These are phyloP conservation scores for Dicrurus megarhynchus DNA, from an alignment of 2,113 vertebrate genomes.

Conservation along the genomic window DNA sequence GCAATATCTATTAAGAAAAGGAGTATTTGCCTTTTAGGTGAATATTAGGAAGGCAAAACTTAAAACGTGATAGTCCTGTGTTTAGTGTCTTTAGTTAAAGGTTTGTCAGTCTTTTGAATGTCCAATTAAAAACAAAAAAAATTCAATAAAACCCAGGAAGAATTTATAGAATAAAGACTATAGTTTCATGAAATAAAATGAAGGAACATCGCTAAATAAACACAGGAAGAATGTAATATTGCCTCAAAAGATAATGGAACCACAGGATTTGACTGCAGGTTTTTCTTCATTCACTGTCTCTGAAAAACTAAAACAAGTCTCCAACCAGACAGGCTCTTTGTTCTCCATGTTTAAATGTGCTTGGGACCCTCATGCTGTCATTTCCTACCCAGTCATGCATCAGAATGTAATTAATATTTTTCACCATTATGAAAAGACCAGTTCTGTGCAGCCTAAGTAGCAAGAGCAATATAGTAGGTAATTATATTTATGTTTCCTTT, in stretches of 20 bases:
- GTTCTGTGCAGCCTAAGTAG: neutral
- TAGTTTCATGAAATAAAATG: neutral
- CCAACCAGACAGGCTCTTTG: neutral
- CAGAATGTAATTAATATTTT: neutral
- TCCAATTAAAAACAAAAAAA: neutral
- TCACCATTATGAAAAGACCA: neutral
- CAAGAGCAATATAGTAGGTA: neutral
- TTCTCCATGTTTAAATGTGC: neutral
- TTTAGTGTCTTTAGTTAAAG: neutral
- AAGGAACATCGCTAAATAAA: neutral
- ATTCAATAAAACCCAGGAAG: neutral
- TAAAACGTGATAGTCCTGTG: neutral
- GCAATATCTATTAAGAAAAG: neutral
- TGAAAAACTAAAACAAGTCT: neutral
- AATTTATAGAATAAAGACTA: neutral
- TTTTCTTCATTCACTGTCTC: neutral
- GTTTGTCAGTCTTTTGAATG: neutral
- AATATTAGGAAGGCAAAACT: neutral
- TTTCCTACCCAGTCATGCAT: neutral
- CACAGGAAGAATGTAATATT: neutral
- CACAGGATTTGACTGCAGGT: neutral
- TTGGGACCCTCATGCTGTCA: neutral
- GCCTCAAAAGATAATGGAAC: neutral
- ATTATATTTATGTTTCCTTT: neutral
- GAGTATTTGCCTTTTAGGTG: neutral